phyloP scores from a whole-genome alignment of 2,113 vertebrate species.

The Tympanuchus pallidicinctus region DNA sequence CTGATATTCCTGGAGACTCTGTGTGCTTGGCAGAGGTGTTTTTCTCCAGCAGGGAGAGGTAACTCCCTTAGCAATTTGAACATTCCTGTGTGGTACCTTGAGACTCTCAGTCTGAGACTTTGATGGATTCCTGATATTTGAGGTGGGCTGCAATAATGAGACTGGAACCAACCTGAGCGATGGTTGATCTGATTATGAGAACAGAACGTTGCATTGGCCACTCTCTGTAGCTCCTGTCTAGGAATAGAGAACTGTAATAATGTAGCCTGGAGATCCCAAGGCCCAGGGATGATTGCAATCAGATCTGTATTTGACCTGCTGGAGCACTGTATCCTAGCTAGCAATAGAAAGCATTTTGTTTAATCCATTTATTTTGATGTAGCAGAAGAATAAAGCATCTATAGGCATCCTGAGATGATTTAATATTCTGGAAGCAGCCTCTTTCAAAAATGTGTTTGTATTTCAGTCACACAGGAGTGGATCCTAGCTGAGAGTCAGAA shows the following conservation, averaged over 20 bases:
- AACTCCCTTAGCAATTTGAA: background rate
- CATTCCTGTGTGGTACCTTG: background rate
- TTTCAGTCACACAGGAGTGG: background rate
- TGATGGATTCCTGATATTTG: background rate
- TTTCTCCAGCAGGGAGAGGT: background rate
- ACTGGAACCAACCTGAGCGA: background rate
- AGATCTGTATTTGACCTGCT: background rate
- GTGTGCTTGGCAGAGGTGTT: background rate
- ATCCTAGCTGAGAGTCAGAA: background rate
- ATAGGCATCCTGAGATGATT: background rate
- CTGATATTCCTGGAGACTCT: background rate
- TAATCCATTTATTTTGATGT: slow-evolving; percentile 41
- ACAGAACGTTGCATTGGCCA: background rate
- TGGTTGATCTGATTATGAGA: background rate
- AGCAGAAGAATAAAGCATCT: background rate
- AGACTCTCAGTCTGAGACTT: background rate
- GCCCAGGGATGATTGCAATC: background rate
- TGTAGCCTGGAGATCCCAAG: background rate
- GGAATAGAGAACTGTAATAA: background rate
- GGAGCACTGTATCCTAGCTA: background rate
- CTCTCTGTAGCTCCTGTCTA: background rate
- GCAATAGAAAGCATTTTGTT: slow-evolving; percentile 35
- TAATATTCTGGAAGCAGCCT: background rate
- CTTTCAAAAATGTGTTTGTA: background rate
- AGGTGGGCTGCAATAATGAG: background rate